phyloP scores from a whole-genome alignment of 2,888 invertebrate species.

The Lutraria lutraria region DNA sequence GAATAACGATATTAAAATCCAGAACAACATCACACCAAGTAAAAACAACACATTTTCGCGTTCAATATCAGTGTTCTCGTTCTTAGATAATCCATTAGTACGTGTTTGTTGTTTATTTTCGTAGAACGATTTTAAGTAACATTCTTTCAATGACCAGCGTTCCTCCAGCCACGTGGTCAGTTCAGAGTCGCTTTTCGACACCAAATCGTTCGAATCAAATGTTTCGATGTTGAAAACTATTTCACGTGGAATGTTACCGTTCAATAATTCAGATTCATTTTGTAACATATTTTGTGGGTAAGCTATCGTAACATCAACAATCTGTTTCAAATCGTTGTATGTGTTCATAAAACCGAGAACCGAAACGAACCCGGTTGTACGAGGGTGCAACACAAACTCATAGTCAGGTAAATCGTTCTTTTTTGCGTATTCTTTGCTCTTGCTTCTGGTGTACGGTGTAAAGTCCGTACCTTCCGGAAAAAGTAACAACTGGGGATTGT shows the following conservation, averaged over 20 bases:
- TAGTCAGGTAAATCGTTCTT: constrained; percentile 90
- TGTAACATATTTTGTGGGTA: constrained; percentile 93
- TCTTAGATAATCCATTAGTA: constrained; percentile 38
- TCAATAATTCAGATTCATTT: constrained; percentile 91
- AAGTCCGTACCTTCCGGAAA: constrained; percentile 95
- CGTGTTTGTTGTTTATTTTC: constrained; percentile 29
- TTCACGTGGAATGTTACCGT: constrained; percentile 92
- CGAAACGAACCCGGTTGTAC: constrained; percentile 91
- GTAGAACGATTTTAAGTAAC: constrained; percentile 80
- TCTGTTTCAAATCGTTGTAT: constrained; percentile 90
- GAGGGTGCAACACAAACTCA: constrained; percentile 93
- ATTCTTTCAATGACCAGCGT: constrained; percentile 87
- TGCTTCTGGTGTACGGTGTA: constrained; percentile 90
- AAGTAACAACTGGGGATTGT: constrained; percentile 89
- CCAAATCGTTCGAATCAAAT: constrained; percentile 73
- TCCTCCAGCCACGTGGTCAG: constrained; percentile 84
- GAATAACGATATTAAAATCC: constrained; percentile 28
- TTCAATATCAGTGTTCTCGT: constrained; percentile 54
- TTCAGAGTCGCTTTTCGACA: constrained; percentile 67
- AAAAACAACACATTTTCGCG: constrained; percentile 38
- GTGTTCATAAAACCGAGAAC: constrained; percentile 86
- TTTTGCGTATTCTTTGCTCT: constrained; percentile 91
- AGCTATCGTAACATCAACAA: constrained; percentile 94
- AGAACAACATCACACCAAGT: constrained; percentile 46
- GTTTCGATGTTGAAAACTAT: constrained; percentile 92